phyloP scores from a whole-genome alignment of 2,113 vertebrate genomes.

The Galbula dea region DNA sequence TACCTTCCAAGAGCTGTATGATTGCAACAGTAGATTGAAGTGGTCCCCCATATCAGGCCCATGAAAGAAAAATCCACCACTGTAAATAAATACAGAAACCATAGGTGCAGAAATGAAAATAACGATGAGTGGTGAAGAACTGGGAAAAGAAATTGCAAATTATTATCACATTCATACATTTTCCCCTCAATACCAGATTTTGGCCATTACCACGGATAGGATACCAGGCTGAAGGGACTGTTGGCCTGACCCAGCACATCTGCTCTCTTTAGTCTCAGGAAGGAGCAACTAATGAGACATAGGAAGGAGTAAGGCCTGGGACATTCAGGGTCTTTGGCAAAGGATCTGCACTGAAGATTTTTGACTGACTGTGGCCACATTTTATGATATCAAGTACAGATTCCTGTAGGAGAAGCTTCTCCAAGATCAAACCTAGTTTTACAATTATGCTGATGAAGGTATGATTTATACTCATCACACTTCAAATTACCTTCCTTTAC shows the following conservation, averaged over 20 bases:
- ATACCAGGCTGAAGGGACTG: background rate
- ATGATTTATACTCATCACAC: background rate
- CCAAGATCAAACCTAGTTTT: background rate
- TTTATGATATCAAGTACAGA: background rate
- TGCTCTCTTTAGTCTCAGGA: background rate
- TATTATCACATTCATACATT: background rate
- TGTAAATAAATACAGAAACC: background rate
- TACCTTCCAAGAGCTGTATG: background rate
- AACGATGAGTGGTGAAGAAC: background rate
- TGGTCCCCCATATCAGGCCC: background rate
- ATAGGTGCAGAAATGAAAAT: background rate
- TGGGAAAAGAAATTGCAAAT: fast-evolving
- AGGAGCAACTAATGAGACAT: background rate
- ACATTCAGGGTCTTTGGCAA: background rate
- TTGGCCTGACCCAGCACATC: background rate
- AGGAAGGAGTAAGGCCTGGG: background rate
- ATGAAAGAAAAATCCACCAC: background rate
- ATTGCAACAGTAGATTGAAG: background rate
- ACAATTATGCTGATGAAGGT: conserved; percentile 9
- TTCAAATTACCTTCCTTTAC: conserved; percentile 34
- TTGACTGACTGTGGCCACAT: background rate
- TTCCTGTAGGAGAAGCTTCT: background rate
- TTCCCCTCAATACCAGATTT: background rate
- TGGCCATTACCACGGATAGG: background rate
- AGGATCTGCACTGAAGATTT: background rate